Conservation (phyloP, 2,113 vertebrate genomes). For the Oplegnathus fasciatus region DNA sequence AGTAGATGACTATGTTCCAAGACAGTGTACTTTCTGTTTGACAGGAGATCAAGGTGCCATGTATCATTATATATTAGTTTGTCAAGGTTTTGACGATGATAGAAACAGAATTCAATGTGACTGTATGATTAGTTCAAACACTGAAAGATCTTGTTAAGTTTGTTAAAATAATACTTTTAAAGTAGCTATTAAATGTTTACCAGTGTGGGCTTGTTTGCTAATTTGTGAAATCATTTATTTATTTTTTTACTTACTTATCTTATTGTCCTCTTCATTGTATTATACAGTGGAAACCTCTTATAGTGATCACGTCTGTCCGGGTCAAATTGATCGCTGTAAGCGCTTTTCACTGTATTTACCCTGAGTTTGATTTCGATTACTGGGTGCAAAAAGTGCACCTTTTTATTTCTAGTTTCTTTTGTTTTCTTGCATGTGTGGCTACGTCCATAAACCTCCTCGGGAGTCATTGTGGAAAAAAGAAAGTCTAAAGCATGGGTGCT, state of each 20-base stretch:
- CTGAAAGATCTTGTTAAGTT: not conserved
- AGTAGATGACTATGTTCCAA: not conserved
- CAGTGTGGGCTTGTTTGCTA: not conserved
- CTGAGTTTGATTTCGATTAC: not conserved
- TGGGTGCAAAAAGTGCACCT: not conserved
- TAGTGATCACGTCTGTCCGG: too few species aligned
- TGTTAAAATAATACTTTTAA: not conserved
- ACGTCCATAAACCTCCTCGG: not conserved
- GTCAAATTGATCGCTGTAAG: too few species aligned
- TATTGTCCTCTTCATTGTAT: not conserved
- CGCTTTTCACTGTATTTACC: too few species aligned
- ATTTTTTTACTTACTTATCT: not conserved
- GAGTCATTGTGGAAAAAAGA: not conserved
- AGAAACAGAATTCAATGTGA: not conserved
- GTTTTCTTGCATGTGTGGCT: not conserved
- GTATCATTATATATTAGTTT: not conserved
- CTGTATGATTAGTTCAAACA: not conserved
- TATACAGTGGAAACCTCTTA: too few species aligned
- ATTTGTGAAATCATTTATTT: not conserved
- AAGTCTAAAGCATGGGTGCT: not conserved
- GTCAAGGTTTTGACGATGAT: not conserved
- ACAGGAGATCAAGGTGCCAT: not conserved
- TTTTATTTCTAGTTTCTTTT: not conserved
- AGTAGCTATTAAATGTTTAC: not conserved
- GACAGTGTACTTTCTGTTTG: not conserved